Conservation (phyloP, 2,113 vertebrate genomes). For the Petaurus breviceps region DNA sequence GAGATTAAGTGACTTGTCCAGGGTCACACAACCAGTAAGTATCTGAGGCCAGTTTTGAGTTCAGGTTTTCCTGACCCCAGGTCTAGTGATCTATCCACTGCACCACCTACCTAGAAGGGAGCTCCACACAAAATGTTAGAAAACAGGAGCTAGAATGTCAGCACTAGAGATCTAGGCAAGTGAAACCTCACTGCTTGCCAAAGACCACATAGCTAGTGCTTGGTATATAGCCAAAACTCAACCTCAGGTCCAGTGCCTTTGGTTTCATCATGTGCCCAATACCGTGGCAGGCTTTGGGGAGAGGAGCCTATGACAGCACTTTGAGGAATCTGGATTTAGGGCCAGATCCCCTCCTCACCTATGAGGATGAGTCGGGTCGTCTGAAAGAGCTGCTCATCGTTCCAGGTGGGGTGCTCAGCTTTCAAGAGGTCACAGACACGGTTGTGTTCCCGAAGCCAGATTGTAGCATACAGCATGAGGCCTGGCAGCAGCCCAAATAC, state of each 20-base stretch:
- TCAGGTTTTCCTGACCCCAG: not conserved
- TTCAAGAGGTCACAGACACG: slow-evolving; percentile 93
- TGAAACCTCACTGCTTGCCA: not conserved
- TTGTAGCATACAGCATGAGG: slow-evolving; percentile 90
- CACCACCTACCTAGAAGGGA: not conserved
- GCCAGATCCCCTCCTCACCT: slow-evolving; percentile 83
- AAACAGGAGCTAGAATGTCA: not conserved
- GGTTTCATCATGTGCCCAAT: not conserved
- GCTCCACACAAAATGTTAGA: not conserved
- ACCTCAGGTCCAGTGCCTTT: not conserved
- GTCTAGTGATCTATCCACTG: not conserved
- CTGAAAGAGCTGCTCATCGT: slow-evolving; percentile 96
- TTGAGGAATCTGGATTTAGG: accelerated
- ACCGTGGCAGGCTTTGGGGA: not conserved
- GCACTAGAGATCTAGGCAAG: not conserved
- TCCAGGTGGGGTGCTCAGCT: slow-evolving; percentile 93
- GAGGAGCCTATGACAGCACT: accelerated
- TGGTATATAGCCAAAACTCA: not conserved
- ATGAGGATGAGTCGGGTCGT: slow-evolving; percentile 94
- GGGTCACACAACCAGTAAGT: not conserved
- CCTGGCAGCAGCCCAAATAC: slow-evolving; percentile 93
- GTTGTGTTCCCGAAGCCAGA: slow-evolving; percentile 98
- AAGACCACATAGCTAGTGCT: not conserved
- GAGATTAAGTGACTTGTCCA: not conserved
- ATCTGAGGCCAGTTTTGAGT: not conserved